Evolutionary conservation across 2,888 invertebrate species (phyloP), one percentile per base, ranked within the genome.

Genomic region (Noctua fimbriata): DNA sequence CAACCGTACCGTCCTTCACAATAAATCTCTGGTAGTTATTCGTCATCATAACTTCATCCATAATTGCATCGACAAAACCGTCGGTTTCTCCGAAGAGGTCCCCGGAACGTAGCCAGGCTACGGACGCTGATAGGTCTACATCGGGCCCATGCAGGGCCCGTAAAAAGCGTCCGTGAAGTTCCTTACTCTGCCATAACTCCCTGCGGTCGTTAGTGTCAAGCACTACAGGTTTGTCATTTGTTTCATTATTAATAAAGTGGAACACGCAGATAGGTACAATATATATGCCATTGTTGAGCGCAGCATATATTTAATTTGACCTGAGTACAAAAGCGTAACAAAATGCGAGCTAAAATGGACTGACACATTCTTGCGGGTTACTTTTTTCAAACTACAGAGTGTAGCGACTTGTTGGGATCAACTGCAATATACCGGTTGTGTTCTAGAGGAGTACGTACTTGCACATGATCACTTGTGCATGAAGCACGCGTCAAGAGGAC

Each of bases 221-320:
- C 36, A 36, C 36, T 36, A 36, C 36, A 36, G 36, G 36, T 36
- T 36, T 36, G 36, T 41, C 69, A 52, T 70, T 47, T 74, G 36
- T 78, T 72, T 65, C 24, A 55, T 55, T 63, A 58, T 52, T 77
- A 75, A 55, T 72, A 76, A 75, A 78, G 52, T 79, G 60, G 76
- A 70, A 70, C 84, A 49, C 65, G 41, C 69, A 41, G 58, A 65
- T 60, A 44, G 16, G 28, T 78, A 63, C 60, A 69, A 63, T 79
- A 69, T 44, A 49, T 32, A 58, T 41, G 60, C 49, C 32, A 24
- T 41, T 60, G 18, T 44, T 14, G 52, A 58, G 32, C 36, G 32
- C 49, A 44, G 18, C 21, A 52, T 52, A 5, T 49, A 58, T 52
- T 49, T 5, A 49, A 52, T 80, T 77, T 58, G 49, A 76, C 12